Percentiles rank a stretch among this genome's conserved stretches.
These are phyloP conservation scores for Mimachlamys varia DNA, from an alignment of 2,888 invertebrate genomes.

Conservation along the genomic window DNA sequence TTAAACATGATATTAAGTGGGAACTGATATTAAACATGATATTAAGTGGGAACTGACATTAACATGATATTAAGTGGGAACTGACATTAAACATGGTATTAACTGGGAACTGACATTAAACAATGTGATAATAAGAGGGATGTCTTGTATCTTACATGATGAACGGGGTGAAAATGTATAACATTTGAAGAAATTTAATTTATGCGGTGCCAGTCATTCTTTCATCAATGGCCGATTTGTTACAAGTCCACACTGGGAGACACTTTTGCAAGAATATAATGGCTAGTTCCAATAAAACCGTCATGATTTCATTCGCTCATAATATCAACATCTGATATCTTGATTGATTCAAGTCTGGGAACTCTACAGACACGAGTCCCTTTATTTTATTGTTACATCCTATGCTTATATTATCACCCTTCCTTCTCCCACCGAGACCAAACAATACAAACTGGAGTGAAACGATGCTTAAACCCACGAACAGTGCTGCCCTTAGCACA, in stretches of 20 bases:
- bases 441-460: not conserved
- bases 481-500: not conserved
- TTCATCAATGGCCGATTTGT: not conserved
- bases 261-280: not conserved
- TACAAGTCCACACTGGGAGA: not conserved
- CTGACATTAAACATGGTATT: too few species aligned
- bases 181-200: not conserved
- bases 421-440: not conserved
- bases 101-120: too few species aligned
- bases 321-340: not conserved
- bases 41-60: too few species aligned
- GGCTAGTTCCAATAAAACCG: not conserved
- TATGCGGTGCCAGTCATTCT: not conserved
- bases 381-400: not conserved
- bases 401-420: conserved; percentile 23
- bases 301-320: not conserved
- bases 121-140: too few species aligned
- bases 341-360: not conserved
- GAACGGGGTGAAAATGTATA: too few species aligned
- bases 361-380: not conserved
- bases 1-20: too few species aligned
- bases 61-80: too few species aligned
- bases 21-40: too few species aligned
- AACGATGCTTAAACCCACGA: not conserved
- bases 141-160: too few species aligned